These are phyloP conservation scores for Siniperca knerii DNA, from an alignment of 2,113 vertebrate genomes.

Conservation along the genomic window DNA sequence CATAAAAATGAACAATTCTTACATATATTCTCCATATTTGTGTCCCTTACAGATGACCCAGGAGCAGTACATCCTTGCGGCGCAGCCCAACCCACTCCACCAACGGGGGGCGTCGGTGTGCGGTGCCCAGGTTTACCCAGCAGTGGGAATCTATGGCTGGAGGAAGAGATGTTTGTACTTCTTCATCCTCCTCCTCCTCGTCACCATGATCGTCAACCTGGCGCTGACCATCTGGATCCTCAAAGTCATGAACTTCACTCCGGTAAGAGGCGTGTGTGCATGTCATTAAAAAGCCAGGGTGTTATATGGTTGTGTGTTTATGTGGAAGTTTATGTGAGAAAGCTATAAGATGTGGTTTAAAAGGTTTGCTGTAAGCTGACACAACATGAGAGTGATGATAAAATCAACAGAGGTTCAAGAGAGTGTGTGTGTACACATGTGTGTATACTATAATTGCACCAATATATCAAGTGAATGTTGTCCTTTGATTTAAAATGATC, in stretches of 20 bases:
- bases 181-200: constrained; percentile 98
- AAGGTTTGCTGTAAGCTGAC: constrained; percentile 35
- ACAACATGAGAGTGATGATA: constrained; percentile 31
- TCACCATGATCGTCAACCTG: constrained; percentile 99
- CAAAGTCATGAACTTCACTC: constrained; percentile 99
- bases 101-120: constrained; percentile 84
- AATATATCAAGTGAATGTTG: not conserved
- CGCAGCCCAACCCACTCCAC: constrained; percentile 93
- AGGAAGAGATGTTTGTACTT: constrained; percentile 99
- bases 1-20: not conserved
- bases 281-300: constrained; percentile 43
- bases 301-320: constrained; percentile 43
- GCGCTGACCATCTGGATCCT: constrained; percentile 99
- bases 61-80: constrained; percentile 97
- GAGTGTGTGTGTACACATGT: not conserved
- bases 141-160: constrained; percentile 98
- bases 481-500: not conserved
- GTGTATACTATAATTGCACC: not conserved
- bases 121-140: constrained; percentile 90
- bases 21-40: constrained; percentile 1
- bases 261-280: constrained; percentile 87
- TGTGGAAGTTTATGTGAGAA: constrained; percentile 39
- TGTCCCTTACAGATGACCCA: constrained; percentile 92
- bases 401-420: constrained; percentile 6
- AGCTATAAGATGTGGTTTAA: constrained; percentile 26